Evolutionary conservation across 1,140 invertebrate species (phyloP), one percentile per base, ranked within the genome.

Genomic region (Drosophila kepulauana): DNA sequence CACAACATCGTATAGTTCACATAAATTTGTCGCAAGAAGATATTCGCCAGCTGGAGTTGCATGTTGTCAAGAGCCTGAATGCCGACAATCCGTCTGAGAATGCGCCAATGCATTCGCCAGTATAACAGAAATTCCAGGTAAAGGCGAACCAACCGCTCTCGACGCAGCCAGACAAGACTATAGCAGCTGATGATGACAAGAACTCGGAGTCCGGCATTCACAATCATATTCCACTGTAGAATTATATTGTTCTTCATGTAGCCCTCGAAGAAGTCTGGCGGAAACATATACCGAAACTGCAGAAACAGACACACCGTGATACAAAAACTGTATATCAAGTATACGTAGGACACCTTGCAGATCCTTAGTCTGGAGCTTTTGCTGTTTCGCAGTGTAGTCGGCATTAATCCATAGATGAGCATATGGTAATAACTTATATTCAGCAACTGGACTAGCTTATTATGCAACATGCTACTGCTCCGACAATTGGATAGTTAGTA

Each of bases 241-340:
- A 89, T 35, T 4, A 84, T 64, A 52, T 84, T 84, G 46, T 70
- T 38, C 13, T 41, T 72, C 3, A 81, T 78, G 16, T 88, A 88
- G 3, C 52, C 64, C 1, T 54, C 65, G n/a, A 66, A 8, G 0
- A 75, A 6, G 10, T 10, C 45, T 1, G 8, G 15, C 1, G 74
- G 70, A 1, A 80, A 1, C 28, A 84, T 56, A 0, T 11, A 64
- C 20, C 72, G 75, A 2, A 78, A 28, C 28, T 48, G 66, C 5
- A 61, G 0, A 1, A 85, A 5, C 0, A 88, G 8, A 1, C 43
- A 1, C 4, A 6, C 7, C 3, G 43, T 51, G 1, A 84, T 5
- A 11, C 52, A 16, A 0, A 25, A 5, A 3, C 78, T 89, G 28
- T 88, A 88, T 5, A 67, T 15, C 1, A 78, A 43, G 43, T 88